Percentiles rank a stretch among this genome's conserved stretches.
Evolutionary conservation across 2,797 vertebrate species (phyloP).

Genomic region (Anguilla pacifica): DNA sequence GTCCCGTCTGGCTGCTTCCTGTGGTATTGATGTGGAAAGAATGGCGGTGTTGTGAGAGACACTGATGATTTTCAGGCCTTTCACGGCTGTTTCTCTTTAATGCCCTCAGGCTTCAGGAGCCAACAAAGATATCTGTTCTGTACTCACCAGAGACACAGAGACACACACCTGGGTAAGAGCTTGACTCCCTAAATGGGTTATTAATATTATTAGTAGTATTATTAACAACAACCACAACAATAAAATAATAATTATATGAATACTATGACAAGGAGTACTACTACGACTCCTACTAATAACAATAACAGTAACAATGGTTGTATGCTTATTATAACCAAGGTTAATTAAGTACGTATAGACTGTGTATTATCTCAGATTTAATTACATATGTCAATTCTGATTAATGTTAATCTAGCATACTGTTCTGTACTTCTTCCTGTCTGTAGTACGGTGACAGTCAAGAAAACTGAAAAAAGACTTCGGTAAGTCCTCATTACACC

Average conservation of each 20-base stretch:
- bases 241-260: not conserved
- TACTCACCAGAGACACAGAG: conserved; percentile 43
- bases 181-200: not conserved
- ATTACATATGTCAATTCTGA: not conserved
- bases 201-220: not conserved
- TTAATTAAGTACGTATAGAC: not conserved
- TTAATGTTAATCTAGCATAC: not conserved
- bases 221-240: not conserved
- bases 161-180: conserved; percentile 28
- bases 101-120: conserved; percentile 54
- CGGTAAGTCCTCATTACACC: conserved; percentile 49
- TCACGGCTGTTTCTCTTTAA: not conserved
- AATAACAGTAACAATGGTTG: not conserved
- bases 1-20: not conserved
- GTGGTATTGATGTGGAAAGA: not conserved
- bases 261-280: not conserved
- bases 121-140: conserved; percentile 49
- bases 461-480: conserved; percentile 48
- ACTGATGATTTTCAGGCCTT: not conserved
- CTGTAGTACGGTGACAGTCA: conserved; percentile 18
- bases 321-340: not conserved
- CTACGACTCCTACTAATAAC: not conserved
- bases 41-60: not conserved
- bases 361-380: not conserved
- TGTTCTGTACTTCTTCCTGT: not conserved